Evolutionary conservation across 2,888 invertebrate species (phyloP), one percentile per base, ranked within the genome.

Genomic region (Drosophila neonasuta): DNA sequence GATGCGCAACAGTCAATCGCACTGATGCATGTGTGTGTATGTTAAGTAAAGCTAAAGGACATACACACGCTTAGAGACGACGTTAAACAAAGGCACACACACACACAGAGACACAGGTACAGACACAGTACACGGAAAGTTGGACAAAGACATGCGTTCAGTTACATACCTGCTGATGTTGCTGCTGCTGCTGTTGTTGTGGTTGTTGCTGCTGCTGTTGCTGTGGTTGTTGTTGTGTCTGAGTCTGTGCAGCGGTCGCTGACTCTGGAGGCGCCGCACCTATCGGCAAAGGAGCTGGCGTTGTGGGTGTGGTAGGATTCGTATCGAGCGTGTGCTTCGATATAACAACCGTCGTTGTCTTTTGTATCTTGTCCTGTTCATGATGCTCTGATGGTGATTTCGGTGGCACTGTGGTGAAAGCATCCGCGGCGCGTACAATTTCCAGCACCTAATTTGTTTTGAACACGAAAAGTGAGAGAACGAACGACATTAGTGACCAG

Each of bases 271-370:
- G 41, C 48, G 44, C 55, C 41, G 61, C 41, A 11, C 59, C 60
- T 30, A 76, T 71, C 58, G 75, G 58, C n/a, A 77, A 52, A 10
- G 89, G 77, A 68, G 89, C 82, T 52, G 87, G 81, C 20, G 86
- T 87, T 60, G 86, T 81, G 60, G 79, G 85, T 57, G 89, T 82
- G 52, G 89, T 80, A 41, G 90, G 90, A 85, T 91, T 90, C 66
- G 91, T 91, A 77, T 96, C 96, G 84, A 96, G 92, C 62, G 97
- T 97, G 91, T 97, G 97, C 90, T 97, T 97, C 91, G 96, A 97
- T 96, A 97, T 97, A 62, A 97, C 97, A 84, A 97, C 95, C 10
- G 97, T 97, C 74, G 97, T 97, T 63, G 97, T 97, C 92, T 97
- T 97, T 77, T 93, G 92, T 85, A 93, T 93, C 88, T 93, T 93